These are phyloP conservation scores for Tupaia chinensis DNA, from an alignment of 2,113 vertebrate genomes.

Conservation along the genomic window DNA sequence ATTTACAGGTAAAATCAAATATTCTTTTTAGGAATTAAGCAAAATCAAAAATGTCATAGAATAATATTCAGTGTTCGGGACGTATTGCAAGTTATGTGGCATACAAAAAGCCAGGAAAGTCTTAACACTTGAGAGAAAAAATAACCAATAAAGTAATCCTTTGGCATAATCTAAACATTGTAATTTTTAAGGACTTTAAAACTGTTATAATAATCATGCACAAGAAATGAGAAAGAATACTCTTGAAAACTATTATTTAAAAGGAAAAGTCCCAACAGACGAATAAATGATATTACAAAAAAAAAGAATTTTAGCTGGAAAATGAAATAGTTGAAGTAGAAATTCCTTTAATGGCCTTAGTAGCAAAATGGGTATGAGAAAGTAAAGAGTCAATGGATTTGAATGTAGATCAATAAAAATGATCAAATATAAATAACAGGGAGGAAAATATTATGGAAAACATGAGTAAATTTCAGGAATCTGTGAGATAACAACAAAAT, in stretches of 20 bases:
- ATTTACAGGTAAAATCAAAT: not conserved
- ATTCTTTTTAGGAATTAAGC: not conserved
- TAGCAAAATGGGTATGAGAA: not conserved
- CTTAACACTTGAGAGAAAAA: not conserved
- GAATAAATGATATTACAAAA: not conserved
- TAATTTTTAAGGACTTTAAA: not conserved
- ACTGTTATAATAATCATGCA: not conserved
- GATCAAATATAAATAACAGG: not conserved
- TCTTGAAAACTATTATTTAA: not conserved
- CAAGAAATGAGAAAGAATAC: not conserved
- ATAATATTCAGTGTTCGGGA: not conserved
- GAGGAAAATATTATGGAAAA: not conserved
- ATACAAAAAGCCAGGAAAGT: not conserved
- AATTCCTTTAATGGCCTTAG: not conserved
- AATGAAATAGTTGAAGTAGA: not conserved
- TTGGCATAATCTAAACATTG: not conserved
- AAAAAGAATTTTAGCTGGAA: conserved; percentile 11
- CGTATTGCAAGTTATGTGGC: not conserved
- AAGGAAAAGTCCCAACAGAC: not conserved
- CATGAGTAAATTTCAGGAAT: not conserved
- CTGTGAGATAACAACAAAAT: not conserved
- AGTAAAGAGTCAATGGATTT: not conserved
- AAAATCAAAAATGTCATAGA: not conserved
- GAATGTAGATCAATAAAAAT: not conserved
- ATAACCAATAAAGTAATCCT: not conserved